Evolutionary conservation across 30 jellyfish, hydroid and myxozoan species (phyloP).

Genomic region (Sanderia malayensis): DNA sequence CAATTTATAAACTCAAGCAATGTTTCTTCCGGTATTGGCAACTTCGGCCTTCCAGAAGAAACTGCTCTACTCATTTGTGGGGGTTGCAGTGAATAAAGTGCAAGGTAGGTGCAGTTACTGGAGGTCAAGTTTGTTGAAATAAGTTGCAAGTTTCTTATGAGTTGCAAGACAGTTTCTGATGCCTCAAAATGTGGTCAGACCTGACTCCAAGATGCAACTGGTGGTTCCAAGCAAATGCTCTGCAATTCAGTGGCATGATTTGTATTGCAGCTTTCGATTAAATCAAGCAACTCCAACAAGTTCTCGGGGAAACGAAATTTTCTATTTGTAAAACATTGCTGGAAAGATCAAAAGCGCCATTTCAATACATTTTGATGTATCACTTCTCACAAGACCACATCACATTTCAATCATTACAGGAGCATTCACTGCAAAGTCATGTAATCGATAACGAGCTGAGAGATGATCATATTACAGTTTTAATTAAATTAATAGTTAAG

Average conservation of each 20-base stretch:
- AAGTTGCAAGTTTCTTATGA: background rate
- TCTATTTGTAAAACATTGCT: too few relatives aligned
- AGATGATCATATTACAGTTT: too few relatives aligned
- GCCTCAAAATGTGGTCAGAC: background rate
- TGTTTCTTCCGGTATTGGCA: background rate
- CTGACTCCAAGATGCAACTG: background rate
- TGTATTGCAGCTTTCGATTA: background rate
- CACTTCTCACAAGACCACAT: too few relatives aligned
- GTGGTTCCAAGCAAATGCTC: too few relatives aligned
- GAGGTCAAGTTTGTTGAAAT: slow-evolving; percentile 1
- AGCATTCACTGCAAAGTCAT: too few relatives aligned
- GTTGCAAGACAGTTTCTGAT: background rate
- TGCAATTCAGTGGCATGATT: background rate
- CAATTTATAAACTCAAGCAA: background rate
- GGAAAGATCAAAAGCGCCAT: too few relatives aligned
- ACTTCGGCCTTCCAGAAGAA: background rate
- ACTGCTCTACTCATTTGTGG: background rate
- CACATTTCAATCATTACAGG: too few relatives aligned
- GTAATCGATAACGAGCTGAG: too few relatives aligned
- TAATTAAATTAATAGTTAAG: too few relatives aligned
- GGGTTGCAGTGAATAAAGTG: slow-evolving; percentile 4
- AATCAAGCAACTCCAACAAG: background rate
- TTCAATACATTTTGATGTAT: too few relatives aligned
- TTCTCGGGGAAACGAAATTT: background rate
- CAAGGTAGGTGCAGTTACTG: background rate